phyloP scores from a whole-genome alignment of 2,797 vertebrate genomes.

The Molossus alvarezi region DNA sequence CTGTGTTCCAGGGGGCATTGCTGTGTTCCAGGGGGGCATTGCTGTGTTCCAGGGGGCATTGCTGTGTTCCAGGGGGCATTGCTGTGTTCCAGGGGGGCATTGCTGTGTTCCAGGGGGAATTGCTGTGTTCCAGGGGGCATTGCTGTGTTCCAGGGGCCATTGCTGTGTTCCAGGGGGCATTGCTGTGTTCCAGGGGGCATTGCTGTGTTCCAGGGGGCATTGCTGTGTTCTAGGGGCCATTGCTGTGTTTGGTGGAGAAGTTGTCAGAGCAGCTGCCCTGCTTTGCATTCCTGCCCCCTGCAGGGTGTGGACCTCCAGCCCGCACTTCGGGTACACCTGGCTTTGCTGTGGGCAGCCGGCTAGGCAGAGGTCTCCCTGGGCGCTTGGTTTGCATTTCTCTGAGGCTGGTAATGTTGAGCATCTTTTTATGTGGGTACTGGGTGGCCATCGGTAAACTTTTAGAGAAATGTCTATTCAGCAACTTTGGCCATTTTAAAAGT shows the following conservation, averaged over 20 bases:
- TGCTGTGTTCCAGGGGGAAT: too few species aligned
- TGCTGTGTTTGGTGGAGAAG: background rate
- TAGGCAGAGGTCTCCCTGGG: background rate
- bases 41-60: too few species aligned
- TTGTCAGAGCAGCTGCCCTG: background rate
- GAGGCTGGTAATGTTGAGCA: background rate
- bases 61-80: too few species aligned
- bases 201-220: too few species aligned
- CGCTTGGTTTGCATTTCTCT: background rate
- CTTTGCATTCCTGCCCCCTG: background rate
- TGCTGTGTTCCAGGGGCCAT: too few species aligned
- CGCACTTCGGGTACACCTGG: background rate
- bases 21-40: too few species aligned
- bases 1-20: too few species aligned
- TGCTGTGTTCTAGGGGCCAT: background rate
- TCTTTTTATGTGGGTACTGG: background rate
- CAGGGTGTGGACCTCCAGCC: background rate
- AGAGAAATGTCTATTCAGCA: conserved; percentile 18
- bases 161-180: too few species aligned
- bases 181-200: too few species aligned
- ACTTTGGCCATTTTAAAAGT: conserved; percentile 1
- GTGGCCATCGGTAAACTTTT: background rate
- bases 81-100: too few species aligned
- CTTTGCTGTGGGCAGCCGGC: fast-evolving
- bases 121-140: too few species aligned